Evolutionary conservation across 2,113 vertebrate genomes (phyloP), one percentile per base, ranked within the genome.

Genomic region (Microtus montanus): DNA sequence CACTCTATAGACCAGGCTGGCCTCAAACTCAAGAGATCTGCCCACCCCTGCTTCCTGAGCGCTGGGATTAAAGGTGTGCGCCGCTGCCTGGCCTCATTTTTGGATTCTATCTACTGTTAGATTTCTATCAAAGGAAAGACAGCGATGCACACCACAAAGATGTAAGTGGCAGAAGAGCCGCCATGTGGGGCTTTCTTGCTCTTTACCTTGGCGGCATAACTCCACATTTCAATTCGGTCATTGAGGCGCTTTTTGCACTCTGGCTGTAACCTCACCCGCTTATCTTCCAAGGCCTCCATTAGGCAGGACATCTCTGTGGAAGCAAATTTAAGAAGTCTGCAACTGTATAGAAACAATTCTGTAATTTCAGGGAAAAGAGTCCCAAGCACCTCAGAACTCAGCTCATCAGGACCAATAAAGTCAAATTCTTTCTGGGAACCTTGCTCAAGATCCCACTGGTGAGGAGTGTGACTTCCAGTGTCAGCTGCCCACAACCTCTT

Each of bases 151-250:
- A 54, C 49, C 13, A 30, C 9, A 87, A 82, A 83, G 47, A 66
- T 33, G 4, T 63, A 66, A 47, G 33, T 1, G 70, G 58, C 19
- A 85, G 79, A 38, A 41, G n/a, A 70, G 79, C 0, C 12, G 68
- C 13, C 44, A 33, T 17, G 4, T 38, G 7, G 44, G 28, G 19
- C 7, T 35, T 49, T 49, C 14, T 1, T 5, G 41, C n/a, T 7
- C 70, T 0, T 97, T 97, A 99, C 99, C 99, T 99, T 99, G 7
- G 99, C 99, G 0, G 99, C 99, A 0, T 99, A 99, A 97, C 99
- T 99, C 99, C 99, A 99, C 99, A 99, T 99, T 71, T 99, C 99
- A 28, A 99, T 99, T 13, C 99, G 99, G 94, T 99, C 99, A 74
- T 99, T 99, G 84, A 99, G 99, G 91, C 99, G 99, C 97, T 99